Conservation (phyloP, 2,888 invertebrate species). For the Epistrophella euchroma region DNA sequence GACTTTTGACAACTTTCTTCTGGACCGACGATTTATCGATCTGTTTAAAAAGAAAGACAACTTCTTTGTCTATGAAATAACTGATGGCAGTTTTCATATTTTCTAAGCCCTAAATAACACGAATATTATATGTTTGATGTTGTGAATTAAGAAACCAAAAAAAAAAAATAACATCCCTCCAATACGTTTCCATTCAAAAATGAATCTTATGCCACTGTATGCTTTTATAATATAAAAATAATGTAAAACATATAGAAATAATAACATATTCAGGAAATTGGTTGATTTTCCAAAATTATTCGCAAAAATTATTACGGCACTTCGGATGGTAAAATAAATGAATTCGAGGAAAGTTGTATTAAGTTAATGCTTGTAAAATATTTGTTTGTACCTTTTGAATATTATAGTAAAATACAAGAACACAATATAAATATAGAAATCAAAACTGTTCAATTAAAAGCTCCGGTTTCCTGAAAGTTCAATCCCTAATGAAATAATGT, state of each 20-base stretch:
- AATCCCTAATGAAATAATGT: neutral
- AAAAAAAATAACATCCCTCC: conserved; percentile 3
- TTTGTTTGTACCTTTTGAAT: neutral
- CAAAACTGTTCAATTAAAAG: neutral
- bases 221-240: neutral
- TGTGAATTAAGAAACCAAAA: neutral
- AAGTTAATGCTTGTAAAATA: neutral
- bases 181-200: neutral
- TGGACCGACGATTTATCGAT: neutral
- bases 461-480: neutral
- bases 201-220: neutral
- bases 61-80: neutral
- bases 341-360: neutral
- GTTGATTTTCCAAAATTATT: neutral
- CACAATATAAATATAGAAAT: neutral
- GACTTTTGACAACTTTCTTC: neutral
- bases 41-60: neutral
- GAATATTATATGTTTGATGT: neutral
- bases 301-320: neutral
- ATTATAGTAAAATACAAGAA: neutral
- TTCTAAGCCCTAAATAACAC: neutral
- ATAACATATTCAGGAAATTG: neutral
- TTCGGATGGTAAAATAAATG: neutral
- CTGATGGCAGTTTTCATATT: conserved; percentile 4
- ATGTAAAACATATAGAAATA: neutral